These are phyloP conservation scores for cattle (Bos taurus) DNA, from an alignment of 2,113 vertebrate genomes.

Conservation along the genomic window ARS-UCD2.0 NC_037357.1:14266501-14267000, in stretches of 20 bases:
- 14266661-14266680: conserved; percentile 1
- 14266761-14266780: background rate
- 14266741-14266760: background rate
- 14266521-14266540: background rate
- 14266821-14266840: background rate
- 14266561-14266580: background rate
- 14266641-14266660: background rate
- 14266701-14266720: background rate
- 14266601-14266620: background rate
- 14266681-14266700: background rate
- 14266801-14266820: background rate
- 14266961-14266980: background rate
- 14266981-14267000: background rate
- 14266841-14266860: background rate
- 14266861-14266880: conserved; percentile 16
- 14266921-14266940: background rate
- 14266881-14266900: background rate
- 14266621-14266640: background rate
- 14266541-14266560: background rate
- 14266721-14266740: conserved; percentile 8
- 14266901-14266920: background rate
- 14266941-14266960: conserved; percentile 1
- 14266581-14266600: background rate
- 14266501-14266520: background rate
- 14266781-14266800: conserved; percentile 23